Evolutionary conservation across 1,140 invertebrate species (phyloP).

Genomic region (Zophobas morio): DNA sequence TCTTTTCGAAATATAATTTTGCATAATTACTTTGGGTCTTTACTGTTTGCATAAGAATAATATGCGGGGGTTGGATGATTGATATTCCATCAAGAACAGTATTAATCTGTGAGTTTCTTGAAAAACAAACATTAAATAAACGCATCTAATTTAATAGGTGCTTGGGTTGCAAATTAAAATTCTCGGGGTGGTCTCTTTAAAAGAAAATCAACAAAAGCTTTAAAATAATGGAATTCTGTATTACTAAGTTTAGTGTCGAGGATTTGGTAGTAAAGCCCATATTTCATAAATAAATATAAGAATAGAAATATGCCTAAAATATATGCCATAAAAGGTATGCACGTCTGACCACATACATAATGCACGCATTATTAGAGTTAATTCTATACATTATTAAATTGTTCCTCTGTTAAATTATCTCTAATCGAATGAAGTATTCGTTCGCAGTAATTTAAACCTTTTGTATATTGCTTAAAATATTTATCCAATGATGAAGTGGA

Average conservation of each 20-base stretch:
- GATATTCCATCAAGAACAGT: not conserved
- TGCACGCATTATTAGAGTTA: slow-evolving; percentile 31
- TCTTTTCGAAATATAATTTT: not conserved
- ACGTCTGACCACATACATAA: slow-evolving; percentile 10
- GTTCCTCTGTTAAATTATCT: slow-evolving; percentile 38
- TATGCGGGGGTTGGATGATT: not conserved
- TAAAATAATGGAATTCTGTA: slow-evolving; percentile 28
- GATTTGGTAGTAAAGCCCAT: not conserved
- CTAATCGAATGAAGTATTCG: slow-evolving; percentile 33
- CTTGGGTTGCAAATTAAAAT: slow-evolving; percentile 33
- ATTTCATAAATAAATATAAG: slow-evolving; percentile 1
- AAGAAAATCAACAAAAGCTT: slow-evolving; percentile 25
- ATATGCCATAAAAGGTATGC: slow-evolving; percentile 15
- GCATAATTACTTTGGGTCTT: not conserved
- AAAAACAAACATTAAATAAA: not conserved
- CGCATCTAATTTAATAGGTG: slow-evolving; percentile 31
- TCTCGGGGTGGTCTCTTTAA: slow-evolving; percentile 6
- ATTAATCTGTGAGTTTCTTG: not conserved
- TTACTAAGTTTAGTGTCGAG: slow-evolving; percentile 12
- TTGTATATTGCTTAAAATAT: slow-evolving; percentile 40
- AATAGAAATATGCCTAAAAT: slow-evolving; percentile 31
- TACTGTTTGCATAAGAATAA: not conserved
- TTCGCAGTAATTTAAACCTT: slow-evolving; percentile 29
- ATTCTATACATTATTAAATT: slow-evolving; percentile 40
- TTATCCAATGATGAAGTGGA: slow-evolving; percentile 7